Conservation (phyloP, 2,888 invertebrate species). For the Euplagia quadripunctaria region DNA sequence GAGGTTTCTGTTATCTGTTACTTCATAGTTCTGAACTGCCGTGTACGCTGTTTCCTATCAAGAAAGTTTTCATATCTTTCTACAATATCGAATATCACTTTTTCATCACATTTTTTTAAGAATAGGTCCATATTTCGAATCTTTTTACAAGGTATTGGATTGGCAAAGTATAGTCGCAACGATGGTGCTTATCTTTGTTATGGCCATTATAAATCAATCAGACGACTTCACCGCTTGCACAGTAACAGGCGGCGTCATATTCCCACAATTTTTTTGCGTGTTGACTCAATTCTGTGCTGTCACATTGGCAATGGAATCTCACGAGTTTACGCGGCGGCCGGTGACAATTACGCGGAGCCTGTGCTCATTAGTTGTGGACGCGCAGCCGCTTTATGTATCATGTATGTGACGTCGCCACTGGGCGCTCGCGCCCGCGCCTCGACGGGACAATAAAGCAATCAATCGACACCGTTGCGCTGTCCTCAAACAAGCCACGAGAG, state of each 20-base stretch:
- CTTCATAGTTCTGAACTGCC: slow-evolving; percentile 36
- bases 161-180: slow-evolving; percentile 51
- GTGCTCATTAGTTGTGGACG: slow-evolving; percentile 79
- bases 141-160: slow-evolving; percentile 39
- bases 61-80: slow-evolving; percentile 11
- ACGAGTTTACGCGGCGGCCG: slow-evolving; percentile 62
- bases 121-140: slow-evolving; percentile 33
- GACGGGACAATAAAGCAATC: slow-evolving; percentile 85
- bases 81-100: neutral
- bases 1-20: slow-evolving; percentile 55
- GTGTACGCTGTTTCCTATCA: neutral
- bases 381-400: slow-evolving; percentile 82
- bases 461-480: slow-evolving; percentile 71
- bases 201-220: slow-evolving; percentile 71
- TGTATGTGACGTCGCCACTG: slow-evolving; percentile 78
- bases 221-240: slow-evolving; percentile 56
- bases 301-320: slow-evolving; percentile 59
- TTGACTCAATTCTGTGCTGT: slow-evolving; percentile 69
- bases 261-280: slow-evolving; percentile 66
- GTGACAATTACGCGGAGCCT: slow-evolving; percentile 80
- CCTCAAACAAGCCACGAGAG: slow-evolving; percentile 72
- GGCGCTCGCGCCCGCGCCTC: slow-evolving; percentile 59
- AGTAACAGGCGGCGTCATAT: slow-evolving; percentile 69
- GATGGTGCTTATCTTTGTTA: slow-evolving; percentile 62
- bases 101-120: slow-evolving; percentile 16